These are phyloP conservation scores for Anhinga anhinga DNA, from an alignment of 2,113 vertebrate genomes.

Conservation along the genomic window DNA sequence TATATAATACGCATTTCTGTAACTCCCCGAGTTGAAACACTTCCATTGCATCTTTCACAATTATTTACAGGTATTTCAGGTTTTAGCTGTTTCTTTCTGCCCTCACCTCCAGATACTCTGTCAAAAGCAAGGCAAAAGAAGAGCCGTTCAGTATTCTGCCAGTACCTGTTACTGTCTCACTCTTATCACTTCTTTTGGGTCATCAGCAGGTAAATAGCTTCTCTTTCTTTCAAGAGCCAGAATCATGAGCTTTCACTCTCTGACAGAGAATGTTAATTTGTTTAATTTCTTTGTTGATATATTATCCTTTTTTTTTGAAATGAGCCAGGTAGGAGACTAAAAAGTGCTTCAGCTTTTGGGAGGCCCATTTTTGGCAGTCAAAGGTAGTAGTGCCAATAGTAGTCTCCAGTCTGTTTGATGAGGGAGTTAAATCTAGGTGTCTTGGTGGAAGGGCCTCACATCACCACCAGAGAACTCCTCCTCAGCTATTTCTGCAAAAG, in stretches of 20 bases:
- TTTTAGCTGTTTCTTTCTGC: not conserved
- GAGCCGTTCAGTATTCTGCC: not conserved
- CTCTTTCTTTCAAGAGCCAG: not conserved
- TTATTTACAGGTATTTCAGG: constrained; percentile 14
- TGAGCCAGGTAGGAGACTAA: not conserved
- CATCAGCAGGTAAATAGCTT: not conserved
- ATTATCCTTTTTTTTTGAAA: not conserved
- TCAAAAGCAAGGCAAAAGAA: not conserved
- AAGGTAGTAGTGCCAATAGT: not conserved
- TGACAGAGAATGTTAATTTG: not conserved
- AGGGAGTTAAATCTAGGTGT: not conserved
- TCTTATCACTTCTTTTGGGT: not conserved
- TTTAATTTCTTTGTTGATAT: not conserved
- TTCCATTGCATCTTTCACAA: not conserved
- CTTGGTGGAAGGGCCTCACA: not conserved
- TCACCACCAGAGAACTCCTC: not conserved
- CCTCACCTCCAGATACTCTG: not conserved
- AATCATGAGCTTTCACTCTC: not conserved
- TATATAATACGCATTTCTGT: not conserved
- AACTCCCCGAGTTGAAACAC: not conserved
- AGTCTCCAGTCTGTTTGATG: not conserved
- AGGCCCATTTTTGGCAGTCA: not conserved
- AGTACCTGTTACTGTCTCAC: not conserved
- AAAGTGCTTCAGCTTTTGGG: not conserved
- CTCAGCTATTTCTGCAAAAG: not conserved